Base-by-base conservation (phyloP, 1,140 invertebrate genomes). In the Lordiphosa mommai region DNA sequence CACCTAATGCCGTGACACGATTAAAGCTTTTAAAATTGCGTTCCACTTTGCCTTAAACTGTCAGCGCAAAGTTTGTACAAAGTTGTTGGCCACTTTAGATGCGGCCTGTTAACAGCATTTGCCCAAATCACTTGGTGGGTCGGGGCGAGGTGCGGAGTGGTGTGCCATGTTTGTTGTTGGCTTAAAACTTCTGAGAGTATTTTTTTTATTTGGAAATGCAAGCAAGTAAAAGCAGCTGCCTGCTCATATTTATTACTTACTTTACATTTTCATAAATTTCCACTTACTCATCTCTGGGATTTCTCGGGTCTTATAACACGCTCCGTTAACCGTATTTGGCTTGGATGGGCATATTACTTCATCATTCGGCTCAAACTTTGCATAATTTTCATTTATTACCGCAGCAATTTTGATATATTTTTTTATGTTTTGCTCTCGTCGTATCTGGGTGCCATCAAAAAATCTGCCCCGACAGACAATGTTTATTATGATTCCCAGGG, bases 371-470 rank as follows among this genome's bases (percentile, higher is more conserved):
- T 82, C 66, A 71, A 80, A 80, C 66, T 80, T 80, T 80, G 76
- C 76, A 80, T 80, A 80, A 80, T 80, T 80, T 82, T 82, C 71
- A 80, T 80, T 80, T 80, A 82, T 80, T 80, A 80, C 76, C 76
- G 61, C 76, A 74, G 56, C 76, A 57, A 64, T 67, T 67, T 34
- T 34, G 14, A 36, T 13, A 33, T 37, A 13, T 53, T 5, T 20
- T n/a, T 40, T 30, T 67, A 33, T 66, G 68, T 68, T 68, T 68
- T 68, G 40, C 23, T 43, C 41, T 41, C 34, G 40, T 10, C 41
- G 51, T 79, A 72, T 72, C 74, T 80, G 32, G 40, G 69, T 16
- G 40, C 65, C 70, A 80, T 80, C 65, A 65, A 79, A 79, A 70
- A 79, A 70, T 68, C 60, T 69, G 60, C 65, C 55, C 50, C 50